phyloP scores from a whole-genome alignment of 35 echinoderm and acorn worm genomes.

The Holothuria glaberrima region DNA sequence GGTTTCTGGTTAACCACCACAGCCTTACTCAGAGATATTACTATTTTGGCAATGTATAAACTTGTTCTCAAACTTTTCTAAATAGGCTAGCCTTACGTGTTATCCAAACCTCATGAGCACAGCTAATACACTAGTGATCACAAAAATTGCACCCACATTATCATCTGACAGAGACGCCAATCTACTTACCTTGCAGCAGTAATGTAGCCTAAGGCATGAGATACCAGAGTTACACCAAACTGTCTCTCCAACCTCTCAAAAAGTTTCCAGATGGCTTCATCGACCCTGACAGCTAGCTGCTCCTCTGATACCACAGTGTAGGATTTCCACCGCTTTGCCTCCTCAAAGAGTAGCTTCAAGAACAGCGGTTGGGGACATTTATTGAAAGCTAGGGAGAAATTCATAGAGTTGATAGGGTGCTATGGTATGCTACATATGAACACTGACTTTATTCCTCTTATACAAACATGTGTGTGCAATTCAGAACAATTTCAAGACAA shows the following conservation, averaged over 20 bases:
- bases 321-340: slow-evolving; percentile 88
- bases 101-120: not conserved
- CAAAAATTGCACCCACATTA: not conserved
- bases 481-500: no score
- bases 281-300: slow-evolving; percentile 78
- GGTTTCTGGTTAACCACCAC: no score
- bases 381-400: slow-evolving; percentile 63
- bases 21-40: no score
- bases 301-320: slow-evolving; percentile 77
- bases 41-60: no score
- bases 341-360: slow-evolving; percentile 95
- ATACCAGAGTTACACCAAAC: slow-evolving; percentile 87
- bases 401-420: no score
- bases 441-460: no score
- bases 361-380: slow-evolving; percentile 90
- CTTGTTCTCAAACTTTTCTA: no score
- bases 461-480: no score
- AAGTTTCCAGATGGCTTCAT: slow-evolving; percentile 85
- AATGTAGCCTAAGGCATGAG: slow-evolving; percentile 95
- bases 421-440: no score
- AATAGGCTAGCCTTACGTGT: no score
- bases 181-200: slow-evolving; percentile 78
- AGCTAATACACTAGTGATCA: not conserved
- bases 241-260: slow-evolving; percentile 89
- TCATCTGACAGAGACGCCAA: no score